Evolutionary conservation across 2,113 vertebrate genomes (phyloP).

Genomic region (Pampusana beccarii): DNA sequence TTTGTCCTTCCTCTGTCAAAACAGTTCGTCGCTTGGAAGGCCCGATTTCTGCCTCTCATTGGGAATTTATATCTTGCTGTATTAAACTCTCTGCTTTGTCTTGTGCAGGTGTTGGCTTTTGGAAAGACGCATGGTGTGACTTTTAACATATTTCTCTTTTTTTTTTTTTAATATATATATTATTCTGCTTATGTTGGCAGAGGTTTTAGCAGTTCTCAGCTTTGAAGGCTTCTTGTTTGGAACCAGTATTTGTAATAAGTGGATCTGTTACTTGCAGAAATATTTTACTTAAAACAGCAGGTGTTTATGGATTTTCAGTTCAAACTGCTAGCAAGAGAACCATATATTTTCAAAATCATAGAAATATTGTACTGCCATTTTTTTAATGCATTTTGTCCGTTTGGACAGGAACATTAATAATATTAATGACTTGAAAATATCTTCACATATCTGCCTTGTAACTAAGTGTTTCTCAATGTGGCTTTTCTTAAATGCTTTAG

Average conservation of each 20-base stretch:
- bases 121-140: conserved; percentile 87
- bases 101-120: conserved; percentile 90
- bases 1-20: conserved; percentile 84
- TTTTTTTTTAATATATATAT: conserved; percentile 20
- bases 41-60: conserved; percentile 84
- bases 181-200: conserved; percentile 77
- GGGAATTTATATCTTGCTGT: conserved; percentile 81
- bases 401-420: not conserved
- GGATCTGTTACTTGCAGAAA: conserved; percentile 83
- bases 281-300: conserved; percentile 54
- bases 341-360: conserved; percentile 7
- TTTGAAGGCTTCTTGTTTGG: conserved; percentile 80
- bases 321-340: conserved; percentile 42
- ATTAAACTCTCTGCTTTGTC: conserved; percentile 88
- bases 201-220: conserved; percentile 80
- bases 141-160: conserved; percentile 82
- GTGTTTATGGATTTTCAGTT: conserved; percentile 51
- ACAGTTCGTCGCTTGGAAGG: conserved; percentile 88
- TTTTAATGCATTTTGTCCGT: not conserved
- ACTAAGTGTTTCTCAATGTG: not conserved
- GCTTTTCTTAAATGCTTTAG: not conserved
- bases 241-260: conserved; percentile 71
- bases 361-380: conserved; percentile 40
- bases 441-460: not conserved
- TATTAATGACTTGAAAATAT: not conserved